Evolutionary conservation across 1,140 invertebrate species (phyloP), one percentile per base, ranked within the genome.

Genomic region (Bombus fervidus): DNA sequence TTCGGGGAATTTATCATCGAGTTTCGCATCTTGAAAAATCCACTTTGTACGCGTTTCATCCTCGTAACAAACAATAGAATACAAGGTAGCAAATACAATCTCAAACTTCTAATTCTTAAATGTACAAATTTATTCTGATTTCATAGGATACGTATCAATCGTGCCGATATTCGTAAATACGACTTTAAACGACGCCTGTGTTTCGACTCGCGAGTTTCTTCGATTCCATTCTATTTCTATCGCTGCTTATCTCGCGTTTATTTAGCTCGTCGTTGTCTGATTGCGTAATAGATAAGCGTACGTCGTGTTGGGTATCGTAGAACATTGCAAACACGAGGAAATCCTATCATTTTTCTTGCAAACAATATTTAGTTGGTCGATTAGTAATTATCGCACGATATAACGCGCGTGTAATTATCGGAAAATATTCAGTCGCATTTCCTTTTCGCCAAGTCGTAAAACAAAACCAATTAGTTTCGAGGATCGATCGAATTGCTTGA

Each of bases 261-360:
- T 47, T 34, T 47, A 31, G 9, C 28, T 25, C 47, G 31, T 68
- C 41, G 8, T 43, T 13, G 34, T 68, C 28, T 28, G 39, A 68
- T 79, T 43, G 39, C 31, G 59, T 66, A 79, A 79, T 47, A 68
- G 75, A 78, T 64, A 64, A 78, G 22, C 28, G 74, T 28, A 39
- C 18, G 47, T 47, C 5, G 47, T 6, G 47, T 53, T 22, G 57
- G n/a, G 1, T n/a, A 39, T 28, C 1, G 57, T 41, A 2, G 15
- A 68, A 37, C 2, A 10, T 68, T 8, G 47, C 18, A 2, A 53
- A 22, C 18, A 8, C 47, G 5, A 53, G 18, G 5, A 53, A 53
- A 53, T 22, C 47, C 47, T 18, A 22, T 53, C 5, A 2, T 2
- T 8, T 53, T 53, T 53, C 5, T 53, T 22, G 47, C 0, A 53